A percentile compares a stretch with the other conserved stretches of the same genome.
Conservation (phyloP, 1,140 invertebrate genomes). For the Amphibalanus amphitrite region DNA sequence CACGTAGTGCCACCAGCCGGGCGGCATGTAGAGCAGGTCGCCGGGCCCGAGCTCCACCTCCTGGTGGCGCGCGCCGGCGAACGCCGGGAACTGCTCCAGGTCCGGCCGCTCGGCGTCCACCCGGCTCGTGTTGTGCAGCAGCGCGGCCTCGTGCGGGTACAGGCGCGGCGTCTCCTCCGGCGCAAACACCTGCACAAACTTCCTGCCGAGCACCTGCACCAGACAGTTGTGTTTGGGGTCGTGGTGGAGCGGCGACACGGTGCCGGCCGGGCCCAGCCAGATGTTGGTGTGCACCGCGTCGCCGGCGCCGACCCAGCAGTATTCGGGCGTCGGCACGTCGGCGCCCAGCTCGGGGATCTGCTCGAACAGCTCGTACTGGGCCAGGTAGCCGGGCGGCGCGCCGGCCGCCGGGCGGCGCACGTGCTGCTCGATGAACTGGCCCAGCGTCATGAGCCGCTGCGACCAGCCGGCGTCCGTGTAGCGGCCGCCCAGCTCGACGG, state of each 20-base stretch:
- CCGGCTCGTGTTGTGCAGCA: constrained; percentile 55
- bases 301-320: constrained; percentile 52
- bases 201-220: constrained; percentile 69
- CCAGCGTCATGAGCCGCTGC: constrained; percentile 70
- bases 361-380: constrained; percentile 89
- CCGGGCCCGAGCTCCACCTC: constrained; percentile 35
- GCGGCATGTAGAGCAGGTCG: constrained; percentile 40
- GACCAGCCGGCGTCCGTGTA: constrained; percentile 88
- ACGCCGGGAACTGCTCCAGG: constrained; percentile 29
- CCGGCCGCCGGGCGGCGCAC: constrained; percentile 22
- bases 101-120: constrained; percentile 37
- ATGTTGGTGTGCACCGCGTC: constrained; percentile 65
- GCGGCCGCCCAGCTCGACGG: constrained; percentile 81
- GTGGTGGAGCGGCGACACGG: constrained; percentile 84
- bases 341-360: constrained; percentile 75
- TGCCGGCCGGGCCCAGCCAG: constrained; percentile 90
- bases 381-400: constrained; percentile 57
- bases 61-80: constrained; percentile 24
- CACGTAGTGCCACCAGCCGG: constrained; percentile 41
- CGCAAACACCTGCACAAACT: constrained; percentile 63
- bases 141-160: constrained; percentile 58
- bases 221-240: constrained; percentile 93
- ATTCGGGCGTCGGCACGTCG: constrained; percentile 78
- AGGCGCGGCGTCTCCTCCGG: constrained; percentile 47
- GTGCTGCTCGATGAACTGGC: constrained; percentile 59